These are phyloP conservation scores for Anoplolepis gracilipes DNA, from an alignment of 1,140 invertebrate species.

Conservation along the genomic window DNA sequence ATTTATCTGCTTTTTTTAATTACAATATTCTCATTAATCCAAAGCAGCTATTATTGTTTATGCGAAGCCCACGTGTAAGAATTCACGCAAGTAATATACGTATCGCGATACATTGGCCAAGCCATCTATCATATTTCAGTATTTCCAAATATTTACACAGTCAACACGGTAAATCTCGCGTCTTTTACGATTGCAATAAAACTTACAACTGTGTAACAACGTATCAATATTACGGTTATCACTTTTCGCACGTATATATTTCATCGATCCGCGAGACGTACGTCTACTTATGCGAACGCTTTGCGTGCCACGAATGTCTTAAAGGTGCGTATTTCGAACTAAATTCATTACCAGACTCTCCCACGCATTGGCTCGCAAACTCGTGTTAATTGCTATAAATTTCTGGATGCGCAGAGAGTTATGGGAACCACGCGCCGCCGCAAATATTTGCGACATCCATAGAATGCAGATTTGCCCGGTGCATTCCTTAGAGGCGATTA, in stretches of 20 bases:
- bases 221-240: conserved; percentile 3
- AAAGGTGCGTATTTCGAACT: not conserved
- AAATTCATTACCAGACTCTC: conserved; percentile 42
- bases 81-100: conserved; percentile 5
- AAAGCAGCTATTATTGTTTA: not conserved
- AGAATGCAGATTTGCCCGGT: conserved; percentile 53
- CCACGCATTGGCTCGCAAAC: not conserved
- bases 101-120: not conserved
- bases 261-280: not conserved
- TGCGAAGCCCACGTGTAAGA: not conserved
- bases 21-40: not conserved
- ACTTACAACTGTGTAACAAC: conserved; percentile 1
- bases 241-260: not conserved
- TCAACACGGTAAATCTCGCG: conserved; percentile 49
- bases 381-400: conserved; percentile 50
- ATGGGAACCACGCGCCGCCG: conserved; percentile 65
- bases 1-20: not conserved
- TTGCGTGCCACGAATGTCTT: not conserved
- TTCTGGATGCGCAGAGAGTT: conserved; percentile 39
- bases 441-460: conserved; percentile 65
- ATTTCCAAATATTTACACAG: conserved; percentile 37
- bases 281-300: not conserved
- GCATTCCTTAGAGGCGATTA: conserved; percentile 70
- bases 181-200: conserved; percentile 47
- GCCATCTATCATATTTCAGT: conserved; percentile 44